phyloP scores from a whole-genome alignment of 92 coral and sea anemone genomes.

The Zoanthus sociatus region DNA sequence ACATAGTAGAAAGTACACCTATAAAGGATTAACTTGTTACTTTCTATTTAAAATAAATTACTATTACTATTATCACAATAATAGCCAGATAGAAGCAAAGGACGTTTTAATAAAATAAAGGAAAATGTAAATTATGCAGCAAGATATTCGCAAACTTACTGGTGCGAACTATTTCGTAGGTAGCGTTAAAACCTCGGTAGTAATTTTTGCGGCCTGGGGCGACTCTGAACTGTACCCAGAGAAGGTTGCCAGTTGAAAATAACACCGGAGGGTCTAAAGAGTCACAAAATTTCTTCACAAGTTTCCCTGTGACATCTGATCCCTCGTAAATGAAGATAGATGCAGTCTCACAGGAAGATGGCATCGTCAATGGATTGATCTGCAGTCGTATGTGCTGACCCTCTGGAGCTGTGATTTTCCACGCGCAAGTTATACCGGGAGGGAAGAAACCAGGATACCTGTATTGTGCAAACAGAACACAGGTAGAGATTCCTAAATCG shows the following conservation, averaged over 20 bases:
- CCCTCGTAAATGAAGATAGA: constrained; percentile 35
- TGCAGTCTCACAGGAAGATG: neutral
- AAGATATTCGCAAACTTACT: neutral
- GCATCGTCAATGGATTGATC: constrained; percentile 12
- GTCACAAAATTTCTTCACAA: constrained; percentile 27
- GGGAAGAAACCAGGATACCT: constrained; percentile 36
- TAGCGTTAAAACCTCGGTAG: constrained; percentile 22
- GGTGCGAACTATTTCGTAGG: constrained; percentile 20
- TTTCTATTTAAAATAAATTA: too few relatives aligned
- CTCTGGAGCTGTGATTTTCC: constrained; percentile 37
- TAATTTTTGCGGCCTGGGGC: neutral
- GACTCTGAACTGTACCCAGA: constrained; percentile 39
- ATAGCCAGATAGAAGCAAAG: too few relatives aligned
- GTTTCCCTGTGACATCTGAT: constrained; percentile 18
- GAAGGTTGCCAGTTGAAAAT: constrained; percentile 22
- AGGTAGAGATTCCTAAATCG: too few relatives aligned
- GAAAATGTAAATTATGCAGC: too few relatives aligned
- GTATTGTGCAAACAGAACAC: neutral
- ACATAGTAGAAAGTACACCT: too few relatives aligned
- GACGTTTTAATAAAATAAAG: too few relatives aligned
- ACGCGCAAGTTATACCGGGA: constrained; percentile 24
- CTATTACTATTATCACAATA: too few relatives aligned
- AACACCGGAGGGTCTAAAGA: constrained; percentile 8
- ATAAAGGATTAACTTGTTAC: too few relatives aligned
- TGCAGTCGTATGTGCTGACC: constrained; percentile 32